These are phyloP conservation scores for Gopherus flavomarginatus DNA, from an alignment of 2,113 vertebrate species.

Conservation along the genomic window DNA sequence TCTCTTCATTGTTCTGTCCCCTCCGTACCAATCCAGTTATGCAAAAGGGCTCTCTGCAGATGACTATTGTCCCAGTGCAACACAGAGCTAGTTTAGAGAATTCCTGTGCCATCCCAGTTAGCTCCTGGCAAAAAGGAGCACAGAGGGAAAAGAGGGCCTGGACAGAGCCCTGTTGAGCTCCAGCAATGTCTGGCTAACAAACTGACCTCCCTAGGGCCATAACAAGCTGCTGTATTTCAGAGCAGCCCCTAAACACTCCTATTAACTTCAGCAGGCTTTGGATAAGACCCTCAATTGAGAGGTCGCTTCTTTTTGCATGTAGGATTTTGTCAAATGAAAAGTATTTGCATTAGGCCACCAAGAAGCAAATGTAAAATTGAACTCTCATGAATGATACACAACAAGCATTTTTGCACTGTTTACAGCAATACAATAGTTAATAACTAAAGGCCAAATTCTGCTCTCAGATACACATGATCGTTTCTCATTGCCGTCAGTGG, in stretches of 20 bases:
- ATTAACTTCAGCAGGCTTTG: not conserved
- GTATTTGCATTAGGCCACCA: not conserved
- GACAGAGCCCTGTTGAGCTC: not conserved
- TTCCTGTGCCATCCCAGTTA: not conserved
- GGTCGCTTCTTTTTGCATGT: not conserved
- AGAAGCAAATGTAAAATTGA: not conserved
- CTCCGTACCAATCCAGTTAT: not conserved
- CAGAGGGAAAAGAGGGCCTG: not conserved
- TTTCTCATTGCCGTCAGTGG: not conserved
- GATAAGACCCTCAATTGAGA: not conserved
- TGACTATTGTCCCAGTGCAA: not conserved
- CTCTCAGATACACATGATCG: rapidly evolving
- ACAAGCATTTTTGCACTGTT: not conserved
- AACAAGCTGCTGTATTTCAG: not conserved
- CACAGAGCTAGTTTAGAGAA: not conserved
- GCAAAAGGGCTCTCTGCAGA: not conserved
- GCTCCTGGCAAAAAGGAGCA: not conserved
- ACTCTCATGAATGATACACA: not conserved
- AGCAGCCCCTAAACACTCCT: not conserved
- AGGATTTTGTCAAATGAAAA: not conserved
- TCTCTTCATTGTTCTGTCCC: not conserved
- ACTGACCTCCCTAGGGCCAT: not conserved
- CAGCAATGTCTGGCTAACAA: not conserved
- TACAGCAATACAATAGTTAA: not conserved
- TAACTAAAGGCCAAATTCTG: not conserved